Evolutionary conservation across 2,797 vertebrate genomes (phyloP), one percentile per base, ranked within the genome.

Genomic region (Novumbra hubbsi): DNA sequence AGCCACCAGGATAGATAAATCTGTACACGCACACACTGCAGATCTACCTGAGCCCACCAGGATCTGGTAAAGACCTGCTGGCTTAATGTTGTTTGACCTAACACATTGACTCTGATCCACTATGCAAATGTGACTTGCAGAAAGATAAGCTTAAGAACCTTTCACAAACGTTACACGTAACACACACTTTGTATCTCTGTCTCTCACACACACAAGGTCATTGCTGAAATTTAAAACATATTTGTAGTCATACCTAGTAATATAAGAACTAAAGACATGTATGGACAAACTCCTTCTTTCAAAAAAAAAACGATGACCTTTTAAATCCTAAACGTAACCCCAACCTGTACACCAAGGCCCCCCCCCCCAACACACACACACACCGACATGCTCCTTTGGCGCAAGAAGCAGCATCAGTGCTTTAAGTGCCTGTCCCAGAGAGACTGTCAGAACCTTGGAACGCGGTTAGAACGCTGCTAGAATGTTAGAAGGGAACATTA

Each of bases 401-500:
- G 24, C 55, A 11, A 60, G 21, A 60, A 27, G 21, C 21, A 60
- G 21, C 2, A 60, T 12, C 2, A 11, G 11, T 12, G 8, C 21
- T 24, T 3, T 60, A 60, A 60, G 55, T 12, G 21, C 21, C 17
- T 60, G 21, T 60, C 21, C 55, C 55, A 60, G 55, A 27, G 55
- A 24, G 55, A 24, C 55, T 7, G 55, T 60, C 24, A 60, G 55
- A 60, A 60, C 55, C 21, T 24, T 24, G 24, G 21, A 24, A 60
- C 55, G 24, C 21, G 6, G 55, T 60, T 24, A 1, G 11, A 60
- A 24, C 24, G 55, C 55, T 60, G 21, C 24, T 60, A 60, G 55
- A 24, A 60, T 60, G 55, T 24, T 24, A 14, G 21, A 60, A 60
- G 24, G 55, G 55, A 60, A 60, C 55, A 60, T 74, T 77, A 70